Percentiles rank a stretch among this genome's conserved stretches.
Conservation (phyloP, 2,797 vertebrate species). For the Bufotes viridis region DNA sequence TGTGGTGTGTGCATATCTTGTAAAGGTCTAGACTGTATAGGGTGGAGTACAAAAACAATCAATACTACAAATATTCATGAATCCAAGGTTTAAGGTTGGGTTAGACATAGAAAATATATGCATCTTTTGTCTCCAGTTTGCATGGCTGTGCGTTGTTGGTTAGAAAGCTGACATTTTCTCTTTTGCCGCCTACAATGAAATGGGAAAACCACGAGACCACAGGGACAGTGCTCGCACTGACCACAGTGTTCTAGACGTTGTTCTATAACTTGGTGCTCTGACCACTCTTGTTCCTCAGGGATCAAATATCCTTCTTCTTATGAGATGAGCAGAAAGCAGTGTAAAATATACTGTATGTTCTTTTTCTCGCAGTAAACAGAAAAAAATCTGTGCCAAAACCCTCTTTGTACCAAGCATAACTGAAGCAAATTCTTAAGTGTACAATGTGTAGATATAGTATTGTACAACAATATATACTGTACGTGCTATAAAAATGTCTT, state of each 20-base stretch:
- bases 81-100: neutral
- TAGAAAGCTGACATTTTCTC: neutral
- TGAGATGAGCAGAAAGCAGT: neutral
- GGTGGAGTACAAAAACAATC: too few relatives aligned
- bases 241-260: conserved; percentile 24
- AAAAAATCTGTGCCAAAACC: neutral
- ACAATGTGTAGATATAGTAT: neutral
- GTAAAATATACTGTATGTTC: neutral
- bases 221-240: neutral
- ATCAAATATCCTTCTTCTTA: neutral
- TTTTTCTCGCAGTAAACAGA: neutral
- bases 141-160: neutral
- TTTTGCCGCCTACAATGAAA: neutral
- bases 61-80: too few relatives aligned
- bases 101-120: neutral
- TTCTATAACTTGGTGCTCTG: conserved; percentile 4
- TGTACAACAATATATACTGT: neutral
- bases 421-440: neutral
- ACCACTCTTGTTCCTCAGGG: conserved; percentile 1
- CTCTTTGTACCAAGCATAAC: neutral
- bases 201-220: conserved; percentile 27
- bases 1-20: too few relatives aligned
- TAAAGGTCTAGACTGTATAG: too few relatives aligned
- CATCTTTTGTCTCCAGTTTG: neutral
- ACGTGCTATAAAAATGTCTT: neutral